Base-by-base conservation (phyloP, 2,113 vertebrate genomes). In the Serranochromis macrocephalus region DNA sequence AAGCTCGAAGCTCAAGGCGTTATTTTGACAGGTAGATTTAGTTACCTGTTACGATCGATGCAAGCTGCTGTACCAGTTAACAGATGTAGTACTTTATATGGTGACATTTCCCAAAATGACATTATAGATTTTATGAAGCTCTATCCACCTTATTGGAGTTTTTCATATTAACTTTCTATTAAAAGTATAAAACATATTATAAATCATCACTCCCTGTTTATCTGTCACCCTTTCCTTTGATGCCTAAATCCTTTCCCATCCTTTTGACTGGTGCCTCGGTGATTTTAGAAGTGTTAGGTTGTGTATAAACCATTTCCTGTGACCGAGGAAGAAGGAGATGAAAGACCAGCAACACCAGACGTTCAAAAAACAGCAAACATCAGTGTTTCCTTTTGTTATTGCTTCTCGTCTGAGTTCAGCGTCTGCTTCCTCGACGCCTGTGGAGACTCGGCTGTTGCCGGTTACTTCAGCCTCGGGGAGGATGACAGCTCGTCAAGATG, bases 1-100 rank as follows among this genome's bases (percentile, higher is more conserved):
- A 80, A 55, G 82, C 84, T 36, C 38, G 2, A 61, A 13, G 90
- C 92, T 87, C 83, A 82, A 88, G 91, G 90, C 84, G 81, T 85
- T 75, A 11, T 80, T 81, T 47, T 94, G 92, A 94, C 93, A 91
- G 89, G 88, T 93, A 87, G 92, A 95, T 94, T 94, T 94, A 95
- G 93, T 94, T 93, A 94, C 94, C 90, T 88, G 92, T 91, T 90
- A 88, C 88, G 89, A 94, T 95, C 93, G 82, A 95, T 95, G 87
- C 89, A 5, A 42, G 90, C 88, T 29, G 88, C 83, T 19, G 73
- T n/a, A 42, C 38, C 85, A 5, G 82, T 82, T 91, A 92, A 92
- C 89, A 17, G 83, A 87, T 40, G 42, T 83, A 3, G 19, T 12
- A 79, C 84, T 73, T 82, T 68, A 57, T 31, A 26, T 47, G 85